Percentiles rank a stretch among this genome's conserved stretches.
These are phyloP conservation scores for Echinometra lucunter DNA, from an alignment of 53 echinoderm and acorn worm species.

Conservation along the genomic window DNA sequence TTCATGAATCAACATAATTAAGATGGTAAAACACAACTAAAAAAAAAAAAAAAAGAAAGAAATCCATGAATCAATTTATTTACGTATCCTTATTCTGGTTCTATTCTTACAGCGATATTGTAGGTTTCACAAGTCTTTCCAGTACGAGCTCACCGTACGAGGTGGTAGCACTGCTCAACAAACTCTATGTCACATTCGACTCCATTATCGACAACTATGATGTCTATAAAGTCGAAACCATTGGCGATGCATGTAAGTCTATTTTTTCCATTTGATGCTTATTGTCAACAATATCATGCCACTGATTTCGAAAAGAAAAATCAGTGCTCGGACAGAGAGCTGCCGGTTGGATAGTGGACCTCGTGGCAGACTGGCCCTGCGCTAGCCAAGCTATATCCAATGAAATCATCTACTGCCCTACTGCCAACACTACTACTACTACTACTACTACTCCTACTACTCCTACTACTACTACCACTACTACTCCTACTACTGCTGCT, in stretches of 20 bases:
- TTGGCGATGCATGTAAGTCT: constrained; percentile 99
- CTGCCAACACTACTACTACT: too few relatives aligned
- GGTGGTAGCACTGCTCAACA: constrained; percentile 97
- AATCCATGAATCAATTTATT: too few relatives aligned
- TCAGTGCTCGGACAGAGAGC: background rate
- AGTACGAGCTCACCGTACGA: constrained; percentile 95
- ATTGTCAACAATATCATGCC: background rate
- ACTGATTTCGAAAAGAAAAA: background rate
- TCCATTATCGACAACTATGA: constrained; percentile 98
- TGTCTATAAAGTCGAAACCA: constrained; percentile 99
- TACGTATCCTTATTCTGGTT: background rate
- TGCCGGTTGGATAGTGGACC: background rate
- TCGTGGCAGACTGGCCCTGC: background rate
- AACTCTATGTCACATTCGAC: constrained; percentile 99
- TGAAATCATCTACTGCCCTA: too few relatives aligned
- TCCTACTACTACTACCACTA: too few relatives aligned
- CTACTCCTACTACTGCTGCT: too few relatives aligned
- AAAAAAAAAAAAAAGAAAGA: too few relatives aligned
- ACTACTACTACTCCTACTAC: too few relatives aligned
- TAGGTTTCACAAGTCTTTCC: constrained; percentile 96
- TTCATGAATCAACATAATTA: too few relatives aligned
- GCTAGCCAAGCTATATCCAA: too few relatives aligned
- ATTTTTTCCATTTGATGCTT: background rate
- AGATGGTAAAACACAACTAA: too few relatives aligned
- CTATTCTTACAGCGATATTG: constrained; percentile 87